Evolutionary conservation across 2,797 vertebrate species (phyloP).

Genomic region (Smutsia temminckii): DNA sequence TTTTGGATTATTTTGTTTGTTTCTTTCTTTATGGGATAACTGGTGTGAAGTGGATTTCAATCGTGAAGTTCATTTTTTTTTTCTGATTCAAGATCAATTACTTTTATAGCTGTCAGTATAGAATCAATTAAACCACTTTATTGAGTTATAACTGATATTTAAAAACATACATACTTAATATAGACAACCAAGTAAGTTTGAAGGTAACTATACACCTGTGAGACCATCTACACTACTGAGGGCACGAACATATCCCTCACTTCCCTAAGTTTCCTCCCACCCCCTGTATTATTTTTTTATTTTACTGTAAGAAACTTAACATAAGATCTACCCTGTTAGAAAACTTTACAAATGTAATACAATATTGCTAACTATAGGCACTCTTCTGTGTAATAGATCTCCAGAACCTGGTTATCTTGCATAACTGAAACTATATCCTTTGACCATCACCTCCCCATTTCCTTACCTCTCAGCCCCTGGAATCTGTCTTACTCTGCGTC

Average conservation of each 20-base stretch:
- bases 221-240: not conserved
- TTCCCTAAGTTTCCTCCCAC: not conserved
- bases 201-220: not conserved
- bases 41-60: not conserved
- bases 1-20: not conserved
- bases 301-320: not conserved
- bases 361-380: not conserved
- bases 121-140: not conserved
- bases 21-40: not conserved
- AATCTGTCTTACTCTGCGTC: too few species aligned
- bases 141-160: not conserved
- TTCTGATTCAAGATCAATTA: not conserved
- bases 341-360: not conserved
- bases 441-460: not conserved
- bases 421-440: not conserved
- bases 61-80: not conserved
- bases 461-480: not conserved
- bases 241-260: not conserved
- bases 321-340: not conserved
- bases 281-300: not conserved
- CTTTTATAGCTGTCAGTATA: not conserved
- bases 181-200: not conserved
- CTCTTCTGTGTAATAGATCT: not conserved
- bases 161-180: not conserved
- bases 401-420: not conserved